phyloP scores from a whole-genome alignment of 2,113 vertebrate species.

The Rattus rattus region DNA sequence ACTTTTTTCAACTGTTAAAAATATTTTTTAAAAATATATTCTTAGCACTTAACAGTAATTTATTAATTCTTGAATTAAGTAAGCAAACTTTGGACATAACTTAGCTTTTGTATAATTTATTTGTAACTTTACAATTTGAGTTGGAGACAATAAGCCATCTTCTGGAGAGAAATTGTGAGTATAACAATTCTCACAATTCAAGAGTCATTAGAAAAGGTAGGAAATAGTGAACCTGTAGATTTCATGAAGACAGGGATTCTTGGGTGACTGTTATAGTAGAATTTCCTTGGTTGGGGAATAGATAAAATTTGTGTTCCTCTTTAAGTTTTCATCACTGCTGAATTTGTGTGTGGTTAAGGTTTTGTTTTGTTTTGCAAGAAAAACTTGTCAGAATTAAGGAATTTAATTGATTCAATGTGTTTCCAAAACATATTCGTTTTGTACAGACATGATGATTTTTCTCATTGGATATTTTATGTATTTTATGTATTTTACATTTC shows the following conservation, averaged over 20 bases:
- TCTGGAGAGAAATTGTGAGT: not conserved
- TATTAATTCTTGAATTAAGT: not conserved
- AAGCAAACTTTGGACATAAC: not conserved
- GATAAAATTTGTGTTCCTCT: not conserved
- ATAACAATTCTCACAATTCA: slow-evolving; percentile 18
- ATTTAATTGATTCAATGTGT: not conserved
- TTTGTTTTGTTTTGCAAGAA: not conserved
- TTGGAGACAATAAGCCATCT: not conserved
- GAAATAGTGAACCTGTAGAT: not conserved
- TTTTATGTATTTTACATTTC: too few relatives aligned
- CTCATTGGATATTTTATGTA: too few relatives aligned
- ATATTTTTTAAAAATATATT: not conserved
- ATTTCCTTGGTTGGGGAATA: not conserved
- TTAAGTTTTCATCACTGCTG: not conserved
- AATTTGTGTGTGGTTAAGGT: not conserved
- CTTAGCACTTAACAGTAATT: not conserved
- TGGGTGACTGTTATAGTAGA: not conserved
- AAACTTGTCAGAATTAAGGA: not conserved
- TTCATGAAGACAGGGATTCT: not conserved
- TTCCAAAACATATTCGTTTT: not conserved
- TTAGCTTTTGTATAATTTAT: not conserved
- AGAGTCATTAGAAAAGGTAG: not conserved
- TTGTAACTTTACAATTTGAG: not conserved
- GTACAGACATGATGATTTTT: not conserved
- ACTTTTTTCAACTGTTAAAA: not conserved